Evolutionary conservation across 2,113 vertebrate species (phyloP).

Genomic region (human (Homo sapiens)): GRCh38 chr1:7686501-7687000

Average conservation of each 20-base stretch:
- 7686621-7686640: too few species aligned
- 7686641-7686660: neutral
- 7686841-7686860: neutral
- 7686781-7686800: neutral
- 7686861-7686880: fast-evolving
- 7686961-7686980: neutral
- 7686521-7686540: neutral
- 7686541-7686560: neutral
- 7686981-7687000: neutral
- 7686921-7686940: neutral
- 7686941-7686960: neutral
- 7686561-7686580: fast-evolving
- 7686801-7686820: neutral
- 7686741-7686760: neutral
- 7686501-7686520: neutral
- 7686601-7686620: neutral
- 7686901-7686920: fast-evolving
- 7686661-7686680: neutral
- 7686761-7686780: neutral
- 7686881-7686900: neutral
- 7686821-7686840: neutral
- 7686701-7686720: neutral
- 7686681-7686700: fast-evolving
- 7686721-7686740: neutral
- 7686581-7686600: neutral